These are phyloP conservation scores for Drosophila nigromelanica DNA, from an alignment of 1,140 invertebrate species.

Conservation along the genomic window DNA sequence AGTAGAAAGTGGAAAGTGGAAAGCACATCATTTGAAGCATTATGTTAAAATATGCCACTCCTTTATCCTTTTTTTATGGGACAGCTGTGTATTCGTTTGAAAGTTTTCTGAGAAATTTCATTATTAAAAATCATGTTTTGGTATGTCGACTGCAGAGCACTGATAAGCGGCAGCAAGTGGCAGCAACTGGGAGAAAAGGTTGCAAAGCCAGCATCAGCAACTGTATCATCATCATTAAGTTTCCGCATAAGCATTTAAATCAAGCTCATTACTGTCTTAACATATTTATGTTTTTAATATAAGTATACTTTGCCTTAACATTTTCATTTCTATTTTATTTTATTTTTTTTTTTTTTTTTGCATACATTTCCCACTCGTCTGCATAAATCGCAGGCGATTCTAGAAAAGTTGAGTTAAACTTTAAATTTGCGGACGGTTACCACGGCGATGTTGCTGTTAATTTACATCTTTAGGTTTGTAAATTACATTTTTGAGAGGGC, in stretches of 20 bases:
- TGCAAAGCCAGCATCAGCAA: conserved; percentile 16
- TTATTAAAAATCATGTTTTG: conserved; percentile 64
- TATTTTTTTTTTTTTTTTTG: conserved; percentile 1
- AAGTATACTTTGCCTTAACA: background rate
- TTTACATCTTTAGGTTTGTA: background rate
- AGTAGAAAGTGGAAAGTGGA: conserved; percentile 33
- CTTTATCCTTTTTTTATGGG: conserved; percentile 22
- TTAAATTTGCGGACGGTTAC: conserved; percentile 1
- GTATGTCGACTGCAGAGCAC: conserved; percentile 68
- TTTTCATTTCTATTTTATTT: conserved; percentile 8
- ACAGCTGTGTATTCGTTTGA: conserved; percentile 29
- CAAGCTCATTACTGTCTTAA: conserved; percentile 62
- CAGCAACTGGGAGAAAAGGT: too few species aligned
- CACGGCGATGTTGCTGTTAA: background rate
- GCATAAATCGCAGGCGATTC: conserved; percentile 72
- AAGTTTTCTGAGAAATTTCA: conserved; percentile 58
- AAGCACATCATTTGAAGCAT: conserved; percentile 78
- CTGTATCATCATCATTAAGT: conserved; percentile 27
- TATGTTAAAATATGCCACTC: conserved; percentile 76
- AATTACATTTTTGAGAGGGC: background rate
- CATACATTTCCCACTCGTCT: conserved; percentile 55
- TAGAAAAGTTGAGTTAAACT: conserved; percentile 23
- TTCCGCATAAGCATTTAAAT: conserved; percentile 62
- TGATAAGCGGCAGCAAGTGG: conserved; percentile 59
- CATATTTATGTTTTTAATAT: conserved; percentile 58